phyloP scores from a whole-genome alignment of 2,113 vertebrate genomes.

The Ptilorrhoa leucosticta region DNA sequence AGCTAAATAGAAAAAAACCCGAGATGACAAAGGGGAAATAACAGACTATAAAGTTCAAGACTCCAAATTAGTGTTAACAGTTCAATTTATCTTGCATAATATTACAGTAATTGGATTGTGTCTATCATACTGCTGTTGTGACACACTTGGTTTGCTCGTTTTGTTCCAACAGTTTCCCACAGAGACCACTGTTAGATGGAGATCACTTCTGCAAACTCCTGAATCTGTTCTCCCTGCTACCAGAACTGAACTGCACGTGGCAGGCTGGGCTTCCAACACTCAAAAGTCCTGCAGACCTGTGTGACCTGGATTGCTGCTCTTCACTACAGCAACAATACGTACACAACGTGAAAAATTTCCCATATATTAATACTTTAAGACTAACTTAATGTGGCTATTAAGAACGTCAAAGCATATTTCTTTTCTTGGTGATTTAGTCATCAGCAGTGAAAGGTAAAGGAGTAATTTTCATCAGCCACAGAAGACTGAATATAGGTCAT shows the following conservation, averaged over 20 bases:
- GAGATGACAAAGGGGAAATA: slow-evolving; percentile 23
- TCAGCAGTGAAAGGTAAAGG: slow-evolving; percentile 18
- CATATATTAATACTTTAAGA: background rate
- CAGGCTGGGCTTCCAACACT: too few relatives aligned
- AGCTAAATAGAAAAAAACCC: background rate
- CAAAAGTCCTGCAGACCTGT: background rate
- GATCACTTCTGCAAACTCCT: background rate
- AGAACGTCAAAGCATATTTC: background rate
- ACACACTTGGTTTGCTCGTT: slow-evolving; percentile 13
- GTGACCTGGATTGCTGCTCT: background rate
- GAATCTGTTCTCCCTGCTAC: background rate
- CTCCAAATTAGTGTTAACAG: slow-evolving; percentile 47
- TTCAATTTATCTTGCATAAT: slow-evolving; percentile 52
- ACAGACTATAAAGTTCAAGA: slow-evolving; percentile 34
- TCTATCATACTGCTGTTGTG: background rate
- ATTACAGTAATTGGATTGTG: slow-evolving; percentile 30
- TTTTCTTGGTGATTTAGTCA: slow-evolving; percentile 20
- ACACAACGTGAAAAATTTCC: background rate
- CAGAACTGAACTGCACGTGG: rapidly evolving
- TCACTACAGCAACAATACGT: background rate
- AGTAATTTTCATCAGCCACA: slow-evolving; percentile 58
- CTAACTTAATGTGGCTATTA: background rate
- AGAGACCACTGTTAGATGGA: background rate
- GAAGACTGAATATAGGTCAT: slow-evolving; percentile 52
- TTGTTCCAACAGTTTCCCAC: background rate